Base-by-base conservation (phyloP, 2,797 vertebrate genomes). In the Echeneis naucrates region DNA sequence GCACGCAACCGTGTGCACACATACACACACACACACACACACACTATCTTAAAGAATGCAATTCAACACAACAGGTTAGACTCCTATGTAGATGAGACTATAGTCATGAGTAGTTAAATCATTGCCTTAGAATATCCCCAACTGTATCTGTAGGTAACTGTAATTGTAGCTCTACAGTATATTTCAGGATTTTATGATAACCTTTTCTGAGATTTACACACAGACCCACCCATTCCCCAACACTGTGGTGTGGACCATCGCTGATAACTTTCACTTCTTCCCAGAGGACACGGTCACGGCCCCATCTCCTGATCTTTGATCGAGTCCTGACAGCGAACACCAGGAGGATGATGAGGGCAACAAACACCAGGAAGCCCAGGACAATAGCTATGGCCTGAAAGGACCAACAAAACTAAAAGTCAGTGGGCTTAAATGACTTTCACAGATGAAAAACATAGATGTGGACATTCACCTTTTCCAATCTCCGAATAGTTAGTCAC, bases 191-290 rank as follows among this genome's bases (percentile, higher is more conserved):
- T n/a, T n/a, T n/a, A n/a, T n/a, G n/a, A n/a, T n/a, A n/a, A n/a
- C n/a, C n/a, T n/a, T n/a, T n/a, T n/a, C n/a, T n/a, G n/a, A n/a
- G n/a, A n/a, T n/a, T n/a, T n/a, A 35, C 30, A 48, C 32, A 33
- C 3, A 32, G 12, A 85, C 96, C 94, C 86, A 98, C 97, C 96
- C 96, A 98, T 72, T 97, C 95, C 65, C 96, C 96, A 0, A 97
- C 88, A 35, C 96, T 94, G 51, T 94, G 94, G 67, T 92, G 86
- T 9, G 75, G 55, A 9, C 90, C 92, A 2, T 90, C 83, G 2
- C 54, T 89, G 66, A 92, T 0, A n/a, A 90, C 32, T 62, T 83
- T 94, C 21, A 92, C 87, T n/a, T 96, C 95, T 80, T 96, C 95
- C 97, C 97, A 98, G 35, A 97, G 84, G 65, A 98, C 91, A 14